A percentile compares a stretch with the other conserved stretches of the same genome.
phyloP scores from a whole-genome alignment of 1,140 invertebrate species.

The Brevipalpus yothersi region DNA sequence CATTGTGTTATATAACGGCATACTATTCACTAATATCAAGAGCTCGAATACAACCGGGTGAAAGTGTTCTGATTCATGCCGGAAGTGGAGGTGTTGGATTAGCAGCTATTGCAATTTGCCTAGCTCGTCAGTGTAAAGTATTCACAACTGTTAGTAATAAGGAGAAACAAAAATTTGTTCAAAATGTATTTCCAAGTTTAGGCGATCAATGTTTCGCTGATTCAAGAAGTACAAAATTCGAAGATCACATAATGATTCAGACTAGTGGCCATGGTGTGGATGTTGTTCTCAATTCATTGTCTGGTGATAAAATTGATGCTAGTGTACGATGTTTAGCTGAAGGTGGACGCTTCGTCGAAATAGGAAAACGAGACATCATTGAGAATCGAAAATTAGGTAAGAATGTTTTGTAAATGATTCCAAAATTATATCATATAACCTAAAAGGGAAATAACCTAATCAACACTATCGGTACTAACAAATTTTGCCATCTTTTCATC shows the following conservation, averaged over 20 bases:
- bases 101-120: slow-evolving; percentile 71
- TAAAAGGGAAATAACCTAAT: no score
- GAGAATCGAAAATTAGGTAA: slow-evolving; percentile 72
- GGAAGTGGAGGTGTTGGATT: slow-evolving; percentile 85
- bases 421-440: no score
- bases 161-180: slow-evolving; percentile 24
- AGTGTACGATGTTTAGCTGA: slow-evolving; percentile 64
- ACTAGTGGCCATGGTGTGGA: slow-evolving; percentile 51
- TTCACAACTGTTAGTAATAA: slow-evolving; percentile 44
- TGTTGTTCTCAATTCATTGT: slow-evolving; percentile 72
- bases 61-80: slow-evolving; percentile 75
- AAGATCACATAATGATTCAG: slow-evolving; percentile 17
- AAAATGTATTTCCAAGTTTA: slow-evolving; percentile 24
- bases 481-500: no score
- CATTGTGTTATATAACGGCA: slow-evolving; percentile 62
- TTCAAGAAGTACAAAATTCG: slow-evolving; percentile 28
- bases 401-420: slow-evolving; percentile 20
- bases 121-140: slow-evolving; percentile 60
- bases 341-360: slow-evolving; percentile 82
- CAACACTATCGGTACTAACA: no score
- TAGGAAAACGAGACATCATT: slow-evolving; percentile 84
- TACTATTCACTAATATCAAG: slow-evolving; percentile 38
- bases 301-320: slow-evolving; percentile 66
- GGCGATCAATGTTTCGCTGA: slow-evolving; percentile 26
- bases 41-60: slow-evolving; percentile 51